These are phyloP conservation scores for Ranitomeya variabilis DNA, from an alignment of 2,113 vertebrate genomes.

Conservation along the genomic window DNA sequence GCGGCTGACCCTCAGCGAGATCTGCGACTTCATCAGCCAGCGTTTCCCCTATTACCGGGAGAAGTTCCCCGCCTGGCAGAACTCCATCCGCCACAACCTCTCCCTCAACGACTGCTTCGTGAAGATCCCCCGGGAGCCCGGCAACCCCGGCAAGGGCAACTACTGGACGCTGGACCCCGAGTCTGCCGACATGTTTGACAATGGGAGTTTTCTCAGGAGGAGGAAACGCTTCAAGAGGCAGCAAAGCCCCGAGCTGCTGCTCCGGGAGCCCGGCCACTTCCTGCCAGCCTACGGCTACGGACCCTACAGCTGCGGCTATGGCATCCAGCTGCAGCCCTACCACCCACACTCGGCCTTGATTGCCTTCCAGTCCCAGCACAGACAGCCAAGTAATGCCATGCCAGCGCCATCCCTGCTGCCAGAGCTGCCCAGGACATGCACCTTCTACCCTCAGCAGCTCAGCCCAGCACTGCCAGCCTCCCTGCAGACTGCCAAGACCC, in stretches of 20 bases:
- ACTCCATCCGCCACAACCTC: slow-evolving; percentile 84
- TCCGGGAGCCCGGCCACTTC: slow-evolving; percentile 73
- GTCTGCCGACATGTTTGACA: slow-evolving; percentile 92
- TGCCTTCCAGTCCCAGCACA: slow-evolving; percentile 76
- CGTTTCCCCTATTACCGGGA: slow-evolving; percentile 84
- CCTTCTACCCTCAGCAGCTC: slow-evolving; percentile 81
- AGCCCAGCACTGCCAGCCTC: slow-evolving; percentile 71
- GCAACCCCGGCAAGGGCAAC: slow-evolving; percentile 89
- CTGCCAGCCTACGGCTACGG: slow-evolving; percentile 82
- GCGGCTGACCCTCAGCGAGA: slow-evolving; percentile 89
- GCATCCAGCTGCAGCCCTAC: slow-evolving; percentile 88
- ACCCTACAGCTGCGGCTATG: slow-evolving; percentile 83
- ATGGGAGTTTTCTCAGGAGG: slow-evolving; percentile 86
- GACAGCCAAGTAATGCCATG: slow-evolving; percentile 72
- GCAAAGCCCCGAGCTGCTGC: slow-evolving; percentile 81
- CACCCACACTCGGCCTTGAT: slow-evolving; percentile 85
- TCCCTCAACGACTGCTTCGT: slow-evolving; percentile 86
- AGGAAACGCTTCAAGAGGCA: slow-evolving; percentile 93
- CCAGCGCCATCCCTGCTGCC: slow-evolving; percentile 74
- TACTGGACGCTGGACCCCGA: slow-evolving; percentile 92
- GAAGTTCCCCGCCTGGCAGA: slow-evolving; percentile 88
- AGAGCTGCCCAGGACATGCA: slow-evolving; percentile 77
- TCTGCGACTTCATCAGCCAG: slow-evolving; percentile 86
- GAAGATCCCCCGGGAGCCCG: slow-evolving; percentile 86
- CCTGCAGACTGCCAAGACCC: slow-evolving; percentile 70